Evolutionary conservation across 2,797 vertebrate genomes (phyloP), one percentile per base, ranked within the genome.

Genomic region (Bucorvus abyssinicus): DNA sequence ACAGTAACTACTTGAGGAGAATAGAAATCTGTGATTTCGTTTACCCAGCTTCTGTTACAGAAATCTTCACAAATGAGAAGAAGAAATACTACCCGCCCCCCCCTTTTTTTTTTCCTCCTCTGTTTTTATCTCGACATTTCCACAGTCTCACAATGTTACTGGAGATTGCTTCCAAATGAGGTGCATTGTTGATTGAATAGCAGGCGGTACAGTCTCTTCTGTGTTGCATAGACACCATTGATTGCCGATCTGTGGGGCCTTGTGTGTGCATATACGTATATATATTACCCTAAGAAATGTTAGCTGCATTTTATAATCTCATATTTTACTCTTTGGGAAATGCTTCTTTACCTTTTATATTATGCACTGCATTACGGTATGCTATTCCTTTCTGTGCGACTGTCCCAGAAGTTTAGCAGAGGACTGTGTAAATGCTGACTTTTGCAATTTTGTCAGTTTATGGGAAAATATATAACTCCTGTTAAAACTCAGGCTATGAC

Each of bases 81-180:
- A 70, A 52, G 9, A 63, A 89, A 38, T 44, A 29, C 5, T 2
- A 14, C 24, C 6, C 4, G 1, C 2, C 1, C 8, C 1, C 7
- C 1, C 2, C 20, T 4, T 32, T 19, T 38, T 9, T 30, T 44
- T 67, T 22, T 40, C 47, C 30, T 24, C 15, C 3, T 87, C 53
- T 65, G 10, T 1, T 65, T 70, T 86, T 53, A 76, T 29, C 86
- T 90, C 44, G 90, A 7, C 17, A 32, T 60, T 91, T 85, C 29
- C 30, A 52, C 10, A 59, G 42, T 32, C 67, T 71, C 59, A n/a
- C 8, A 64, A 30, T 22, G 44, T 56, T 87, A 49, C 18, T 30
- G 59, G 74, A 84, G 27, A 47, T 17, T 67, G 67, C 30, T 86
- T 52, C 60, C 52, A 79, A 69, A 80, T 5, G 30, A 29, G 34